These are phyloP conservation scores for Neosilurus mollespiculum DNA, from an alignment of 2,797 vertebrate genomes.

Conservation along the genomic window DNA sequence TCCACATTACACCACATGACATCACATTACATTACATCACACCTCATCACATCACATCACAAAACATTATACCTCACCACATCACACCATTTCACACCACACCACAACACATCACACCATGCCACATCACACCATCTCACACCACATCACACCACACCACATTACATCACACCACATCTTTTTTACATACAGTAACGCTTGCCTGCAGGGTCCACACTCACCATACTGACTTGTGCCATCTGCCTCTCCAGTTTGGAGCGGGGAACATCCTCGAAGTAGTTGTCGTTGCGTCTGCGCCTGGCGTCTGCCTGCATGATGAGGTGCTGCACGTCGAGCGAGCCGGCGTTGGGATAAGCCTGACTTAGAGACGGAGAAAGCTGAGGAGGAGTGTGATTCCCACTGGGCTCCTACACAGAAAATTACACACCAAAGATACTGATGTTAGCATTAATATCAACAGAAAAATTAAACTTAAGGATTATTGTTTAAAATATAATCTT, in stretches of 20 bases:
- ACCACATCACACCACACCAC: neutral
- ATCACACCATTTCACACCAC: neutral
- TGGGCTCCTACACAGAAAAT: conserved; percentile 82
- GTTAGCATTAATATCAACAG: conserved; percentile 1
- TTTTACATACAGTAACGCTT: conserved; percentile 3
- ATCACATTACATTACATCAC: too few species aligned
- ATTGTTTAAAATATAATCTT: neutral
- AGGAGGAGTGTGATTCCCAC: conserved; percentile 94
- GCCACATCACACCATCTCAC: neutral
- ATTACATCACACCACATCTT: neutral
- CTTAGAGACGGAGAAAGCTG: conserved; percentile 94
- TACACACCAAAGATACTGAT: neutral
- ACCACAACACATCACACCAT: too few species aligned
- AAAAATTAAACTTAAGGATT: too few species aligned
- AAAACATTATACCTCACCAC: neutral
- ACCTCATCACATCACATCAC: neutral
- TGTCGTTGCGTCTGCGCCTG: conserved; percentile 95
- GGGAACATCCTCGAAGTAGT: conserved; percentile 98
- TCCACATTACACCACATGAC: neutral
- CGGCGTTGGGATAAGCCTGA: conserved; percentile 90
- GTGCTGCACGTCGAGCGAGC: conserved; percentile 98
- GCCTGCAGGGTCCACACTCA: conserved; percentile 59
- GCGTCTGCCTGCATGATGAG: conserved; percentile 99
- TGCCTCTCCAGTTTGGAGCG: conserved; percentile 98
- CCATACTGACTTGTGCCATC: conserved; percentile 98